These are phyloP conservation scores for Campylomormyrus numenius DNA, from an alignment of 2,113 vertebrate species.

Conservation along the genomic window DNA sequence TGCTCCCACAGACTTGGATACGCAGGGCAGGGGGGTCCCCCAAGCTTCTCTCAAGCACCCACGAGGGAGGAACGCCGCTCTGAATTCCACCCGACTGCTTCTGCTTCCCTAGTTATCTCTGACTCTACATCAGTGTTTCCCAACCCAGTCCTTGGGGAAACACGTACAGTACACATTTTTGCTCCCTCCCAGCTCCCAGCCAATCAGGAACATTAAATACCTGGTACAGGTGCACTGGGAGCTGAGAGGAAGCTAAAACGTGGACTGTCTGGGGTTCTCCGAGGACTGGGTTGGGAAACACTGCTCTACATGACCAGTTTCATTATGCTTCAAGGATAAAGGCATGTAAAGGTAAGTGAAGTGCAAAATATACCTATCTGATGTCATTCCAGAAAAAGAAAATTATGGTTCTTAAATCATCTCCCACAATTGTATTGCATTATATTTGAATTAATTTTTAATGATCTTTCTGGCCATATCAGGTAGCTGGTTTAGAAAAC, in stretches of 20 bases:
- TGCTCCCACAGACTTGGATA: not conserved
- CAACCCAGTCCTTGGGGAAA: too few species aligned
- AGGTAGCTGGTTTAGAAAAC: not conserved
- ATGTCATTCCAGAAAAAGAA: not conserved
- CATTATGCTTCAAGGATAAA: not conserved
- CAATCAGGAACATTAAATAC: too few species aligned
- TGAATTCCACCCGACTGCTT: not conserved
- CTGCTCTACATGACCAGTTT: not conserved
- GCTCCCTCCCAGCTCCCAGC: too few species aligned
- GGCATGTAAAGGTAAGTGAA: not conserved
- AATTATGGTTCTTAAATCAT: not conserved
- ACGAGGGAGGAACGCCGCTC: not conserved
- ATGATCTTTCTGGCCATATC: not conserved
- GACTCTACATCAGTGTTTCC: not conserved
- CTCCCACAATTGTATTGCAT: not conserved
- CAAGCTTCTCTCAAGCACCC: not conserved
- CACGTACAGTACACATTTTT: too few species aligned
- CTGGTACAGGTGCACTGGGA: too few species aligned
- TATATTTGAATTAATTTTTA: not conserved
- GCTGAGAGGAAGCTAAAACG: too few species aligned
- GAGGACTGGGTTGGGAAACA: not conserved
- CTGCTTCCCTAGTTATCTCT: not conserved
- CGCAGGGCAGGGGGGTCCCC: not conserved
- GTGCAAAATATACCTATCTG: not conserved
- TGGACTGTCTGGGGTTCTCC: too few species aligned